Percentiles rank a stretch among this genome's conserved stretches.
These are phyloP conservation scores for Pontoporia blainvillei DNA, from an alignment of 2,113 vertebrate genomes.

Conservation along the genomic window DNA sequence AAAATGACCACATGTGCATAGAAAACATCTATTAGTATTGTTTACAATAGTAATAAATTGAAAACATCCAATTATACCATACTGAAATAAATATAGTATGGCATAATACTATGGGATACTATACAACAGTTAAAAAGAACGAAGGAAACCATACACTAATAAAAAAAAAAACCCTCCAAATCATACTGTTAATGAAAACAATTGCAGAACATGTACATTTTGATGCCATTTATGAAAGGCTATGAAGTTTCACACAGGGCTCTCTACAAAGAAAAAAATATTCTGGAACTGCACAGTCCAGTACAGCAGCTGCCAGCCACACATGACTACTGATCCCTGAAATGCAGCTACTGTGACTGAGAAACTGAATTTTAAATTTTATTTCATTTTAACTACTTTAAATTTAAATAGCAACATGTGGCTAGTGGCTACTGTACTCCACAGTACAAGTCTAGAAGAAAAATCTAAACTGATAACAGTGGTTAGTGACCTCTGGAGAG, in stretches of 20 bases:
- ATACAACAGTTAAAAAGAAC: neutral
- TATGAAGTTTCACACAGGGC: neutral
- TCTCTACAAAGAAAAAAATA: neutral
- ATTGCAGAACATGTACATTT: neutral
- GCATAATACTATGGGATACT: neutral
- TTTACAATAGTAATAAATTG: neutral
- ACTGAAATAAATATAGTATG: neutral
- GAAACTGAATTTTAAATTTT: slow-evolving; percentile 7
- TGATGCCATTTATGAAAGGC: neutral
- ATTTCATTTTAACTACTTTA: slow-evolving; percentile 25
- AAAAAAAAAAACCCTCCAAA: neutral
- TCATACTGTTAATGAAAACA: neutral
- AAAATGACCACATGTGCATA: neutral
- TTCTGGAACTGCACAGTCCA: neutral
- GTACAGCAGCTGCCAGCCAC: neutral
- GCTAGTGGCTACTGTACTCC: neutral
- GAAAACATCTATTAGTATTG: neutral
- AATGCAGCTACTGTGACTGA: neutral
- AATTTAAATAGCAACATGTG: neutral
- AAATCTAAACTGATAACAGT: neutral
- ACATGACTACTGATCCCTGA: neutral
- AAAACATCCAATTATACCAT: neutral
- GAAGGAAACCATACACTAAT: neutral
- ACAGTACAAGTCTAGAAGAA: neutral
- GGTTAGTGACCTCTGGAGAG: neutral